A percentile compares a stretch with the other conserved stretches of the same genome.
These are phyloP conservation scores for Hanleya hanleyi DNA, from an alignment of 2,888 invertebrate species.

Conservation along the genomic window DNA sequence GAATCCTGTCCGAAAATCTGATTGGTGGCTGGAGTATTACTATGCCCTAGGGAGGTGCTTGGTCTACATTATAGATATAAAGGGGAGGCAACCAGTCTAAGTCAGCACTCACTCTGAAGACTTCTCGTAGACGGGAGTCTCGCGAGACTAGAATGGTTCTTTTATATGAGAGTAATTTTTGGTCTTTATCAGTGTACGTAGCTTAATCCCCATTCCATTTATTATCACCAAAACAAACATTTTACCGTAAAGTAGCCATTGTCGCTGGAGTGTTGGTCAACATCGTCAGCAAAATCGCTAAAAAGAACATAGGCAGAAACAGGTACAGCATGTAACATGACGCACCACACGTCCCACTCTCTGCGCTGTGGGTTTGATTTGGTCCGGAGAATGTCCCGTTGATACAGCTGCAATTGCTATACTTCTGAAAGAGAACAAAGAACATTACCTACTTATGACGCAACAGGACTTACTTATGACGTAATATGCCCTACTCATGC, in stretches of 20 bases:
- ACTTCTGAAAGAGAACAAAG: constrained; percentile 48
- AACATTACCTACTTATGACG: not conserved
- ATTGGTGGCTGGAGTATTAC: too few relatives aligned
- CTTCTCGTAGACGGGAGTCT: too few relatives aligned
- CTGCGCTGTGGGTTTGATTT: constrained; percentile 41
- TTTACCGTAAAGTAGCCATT: constrained; percentile 84
- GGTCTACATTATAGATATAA: too few relatives aligned
- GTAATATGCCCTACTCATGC: too few relatives aligned
- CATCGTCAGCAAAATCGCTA: constrained; percentile 81
- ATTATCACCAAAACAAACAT: not conserved
- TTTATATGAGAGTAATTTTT: too few relatives aligned
- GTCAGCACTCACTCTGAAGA: too few relatives aligned
- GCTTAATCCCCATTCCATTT: too few relatives aligned
- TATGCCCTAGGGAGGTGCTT: too few relatives aligned
- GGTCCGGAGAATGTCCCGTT: constrained; percentile 21
- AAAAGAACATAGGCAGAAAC: constrained; percentile 79
- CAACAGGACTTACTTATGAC: not conserved
- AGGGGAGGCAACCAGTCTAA: too few relatives aligned
- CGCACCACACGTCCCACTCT: constrained; percentile 65
- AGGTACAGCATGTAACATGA: constrained; percentile 75
- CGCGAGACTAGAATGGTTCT: too few relatives aligned
- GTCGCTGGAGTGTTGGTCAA: constrained; percentile 88
- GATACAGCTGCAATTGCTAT: constrained; percentile 68
- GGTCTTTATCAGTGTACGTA: not conserved
- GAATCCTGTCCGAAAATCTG: too few relatives aligned